These are phyloP conservation scores for Actinernus sp. DNA, from an alignment of 92 coral and sea anemone genomes.

Conservation along the genomic window DNA sequence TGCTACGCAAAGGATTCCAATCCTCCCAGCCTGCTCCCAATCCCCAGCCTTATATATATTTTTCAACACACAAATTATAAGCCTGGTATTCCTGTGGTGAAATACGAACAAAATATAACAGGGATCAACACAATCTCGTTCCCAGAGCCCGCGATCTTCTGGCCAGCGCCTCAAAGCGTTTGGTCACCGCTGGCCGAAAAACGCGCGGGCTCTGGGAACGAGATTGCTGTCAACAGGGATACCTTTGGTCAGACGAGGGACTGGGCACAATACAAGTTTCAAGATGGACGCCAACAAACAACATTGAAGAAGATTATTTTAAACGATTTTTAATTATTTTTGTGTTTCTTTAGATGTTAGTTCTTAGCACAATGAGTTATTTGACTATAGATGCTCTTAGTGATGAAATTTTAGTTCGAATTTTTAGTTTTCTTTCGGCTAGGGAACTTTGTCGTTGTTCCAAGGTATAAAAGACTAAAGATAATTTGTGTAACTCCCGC, in stretches of 20 bases:
- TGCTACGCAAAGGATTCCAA: too few species aligned
- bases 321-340: neutral
- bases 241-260: neutral
- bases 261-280: slow-evolving; percentile 17
- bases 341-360: neutral
- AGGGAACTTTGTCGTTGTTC: slow-evolving; percentile 89
- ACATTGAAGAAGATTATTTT: neutral
- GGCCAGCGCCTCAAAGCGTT: too few species aligned
- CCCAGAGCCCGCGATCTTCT: too few species aligned
- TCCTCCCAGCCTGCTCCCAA: too few species aligned
- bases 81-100: too few species aligned
- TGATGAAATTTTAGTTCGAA: slow-evolving; percentile 83
- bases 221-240: neutral
- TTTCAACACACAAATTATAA: too few species aligned
- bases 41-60: too few species aligned
- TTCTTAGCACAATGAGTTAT: neutral
- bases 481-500: neutral
- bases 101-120: too few species aligned
- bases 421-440: slow-evolving; percentile 79
- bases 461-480: slow-evolving; percentile 44
- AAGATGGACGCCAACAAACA: slow-evolving; percentile 53
- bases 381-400: slow-evolving; percentile 65
- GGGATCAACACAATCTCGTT: too few species aligned
- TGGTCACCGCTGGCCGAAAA: too few species aligned
- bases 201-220: too few species aligned